Base-by-base conservation (phyloP, 2,797 vertebrate species). In the Zonotrichia albicollis region DNA sequence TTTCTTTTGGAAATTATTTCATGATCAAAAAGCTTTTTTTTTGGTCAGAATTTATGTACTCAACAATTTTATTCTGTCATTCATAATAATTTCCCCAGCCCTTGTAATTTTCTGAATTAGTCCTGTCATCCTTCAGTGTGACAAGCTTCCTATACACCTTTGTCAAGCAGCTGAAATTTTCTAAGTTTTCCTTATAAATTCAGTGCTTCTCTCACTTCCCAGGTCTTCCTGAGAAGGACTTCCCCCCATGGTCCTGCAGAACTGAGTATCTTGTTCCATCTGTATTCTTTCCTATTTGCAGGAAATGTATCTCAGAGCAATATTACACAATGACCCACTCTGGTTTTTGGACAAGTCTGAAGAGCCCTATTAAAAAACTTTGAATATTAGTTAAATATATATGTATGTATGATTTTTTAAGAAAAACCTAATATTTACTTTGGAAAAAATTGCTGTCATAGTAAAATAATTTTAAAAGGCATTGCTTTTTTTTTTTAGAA, bases 31-130 rank as follows among this genome's bases (percentile, higher is more conserved):
- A 76, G 15, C 5, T 80, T 50, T 87, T 88, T 43, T 43, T 66
- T 58, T n/a, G 2, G 45, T 70, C 60, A 93, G 55, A 60, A 79
- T 78, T 70, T 65, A 70, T 20, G 12, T 81, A 30, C 36, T 82
- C 6, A 34, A 40, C 48, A 57, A 19, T 86, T 90, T 78, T 40
- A 60, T 73, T 91, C 50, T 38, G 34, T 80, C 53, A 23, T 77
- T 90, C 64, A 50, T 90, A 45, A 38, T 79, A 75, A 84, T 80
- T 79, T 88, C 13, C 20, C 16, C 22, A 77, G 3, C 23, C 10
- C 23, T 38, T 54, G 34, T 86, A 85, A 89, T 91, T 90, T 92
- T 46, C 74, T 89, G 53, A 84, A 73, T 89, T 91, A 94, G n/a
- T 57, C 16, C 36, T 80, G n/a, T 80, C 54, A 26, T 77, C 29